Percentiles rank a stretch among this genome's conserved stretches.
phyloP scores from a whole-genome alignment of 2,888 invertebrate genomes.

The Endotricha flammealis region DNA sequence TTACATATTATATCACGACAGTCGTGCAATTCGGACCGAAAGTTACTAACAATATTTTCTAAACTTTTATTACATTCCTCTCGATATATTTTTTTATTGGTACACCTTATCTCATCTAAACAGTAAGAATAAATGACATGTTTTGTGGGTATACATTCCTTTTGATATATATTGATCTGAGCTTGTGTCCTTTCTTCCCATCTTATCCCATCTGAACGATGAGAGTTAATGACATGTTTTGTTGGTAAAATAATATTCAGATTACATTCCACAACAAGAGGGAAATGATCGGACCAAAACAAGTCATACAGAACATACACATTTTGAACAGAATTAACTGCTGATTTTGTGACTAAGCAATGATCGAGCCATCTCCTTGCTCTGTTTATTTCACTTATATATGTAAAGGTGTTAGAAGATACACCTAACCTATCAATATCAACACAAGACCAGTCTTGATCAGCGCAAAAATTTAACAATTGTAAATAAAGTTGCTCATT shows the following conservation, averaged over 20 bases:
- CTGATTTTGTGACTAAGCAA: background rate
- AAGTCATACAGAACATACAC: background rate
- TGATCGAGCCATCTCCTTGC: slow-evolving; percentile 5
- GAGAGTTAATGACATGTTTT: no score
- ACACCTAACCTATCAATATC: background rate
- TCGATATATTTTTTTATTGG: background rate
- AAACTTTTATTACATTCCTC: background rate
- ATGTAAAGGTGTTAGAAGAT: background rate
- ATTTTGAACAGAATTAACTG: background rate
- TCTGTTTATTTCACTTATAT: slow-evolving; percentile 1
- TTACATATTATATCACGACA: background rate
- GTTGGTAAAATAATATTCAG: slow-evolving; percentile 1
- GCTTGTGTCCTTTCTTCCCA: slow-evolving; percentile 1
- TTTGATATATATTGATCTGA: no score
- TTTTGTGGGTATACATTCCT: no score
- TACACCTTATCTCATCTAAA: no score
- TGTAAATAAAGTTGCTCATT: slow-evolving; percentile 2
- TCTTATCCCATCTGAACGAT: background rate
- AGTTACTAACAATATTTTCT: background rate
- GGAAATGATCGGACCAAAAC: slow-evolving; percentile 1
- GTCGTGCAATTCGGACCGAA: background rate
- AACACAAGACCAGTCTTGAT: slow-evolving; percentile 1
- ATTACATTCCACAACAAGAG: background rate
- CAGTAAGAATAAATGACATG: no score
- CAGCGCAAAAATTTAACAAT: slow-evolving; percentile 1